phyloP scores from a whole-genome alignment of 1,140 invertebrate genomes.

The Homalodisca vitripennis region DNA sequence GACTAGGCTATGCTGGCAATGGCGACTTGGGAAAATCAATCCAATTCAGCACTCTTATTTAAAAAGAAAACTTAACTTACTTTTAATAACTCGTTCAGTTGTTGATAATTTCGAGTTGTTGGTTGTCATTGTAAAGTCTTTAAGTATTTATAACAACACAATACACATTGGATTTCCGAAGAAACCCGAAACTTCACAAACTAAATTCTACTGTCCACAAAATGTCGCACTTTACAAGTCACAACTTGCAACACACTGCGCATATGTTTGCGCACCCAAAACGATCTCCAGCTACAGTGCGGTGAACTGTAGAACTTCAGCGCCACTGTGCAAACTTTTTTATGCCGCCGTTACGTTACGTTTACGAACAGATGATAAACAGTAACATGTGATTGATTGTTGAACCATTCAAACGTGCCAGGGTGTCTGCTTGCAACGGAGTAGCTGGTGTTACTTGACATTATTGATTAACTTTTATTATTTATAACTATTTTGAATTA shows the following conservation, averaged over 20 bases:
- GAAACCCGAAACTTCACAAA: conserved; percentile 37
- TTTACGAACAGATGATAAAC: conserved; percentile 21
- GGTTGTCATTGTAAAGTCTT: conserved; percentile 53
- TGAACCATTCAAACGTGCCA: too few relatives aligned
- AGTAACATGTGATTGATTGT: background rate
- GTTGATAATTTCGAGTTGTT: conserved; percentile 66
- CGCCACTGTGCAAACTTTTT: conserved; percentile 34
- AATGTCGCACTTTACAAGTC: conserved; percentile 33
- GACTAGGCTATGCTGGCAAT: conserved; percentile 38
- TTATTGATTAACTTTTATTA: too few relatives aligned
- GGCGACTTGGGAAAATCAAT: conserved; percentile 40
- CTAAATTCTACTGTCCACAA: conserved; percentile 34
- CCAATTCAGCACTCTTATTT: conserved; percentile 23
- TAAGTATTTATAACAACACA: conserved; percentile 35
- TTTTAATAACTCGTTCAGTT: conserved; percentile 71
- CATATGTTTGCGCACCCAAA: conserved; percentile 35
- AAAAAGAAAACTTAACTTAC: conserved; percentile 53
- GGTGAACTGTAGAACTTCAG: conserved; percentile 30
- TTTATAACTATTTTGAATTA: too few relatives aligned
- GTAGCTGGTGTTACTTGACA: too few relatives aligned
- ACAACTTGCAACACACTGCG: conserved; percentile 35
- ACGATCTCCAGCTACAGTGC: conserved; percentile 33
- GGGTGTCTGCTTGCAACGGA: too few relatives aligned
- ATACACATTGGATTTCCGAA: conserved; percentile 40
- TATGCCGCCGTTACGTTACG: conserved; percentile 18